Evolutionary conservation across 2,888 invertebrate genomes (phyloP), one percentile per base, ranked within the genome.

Genomic region (Heliconius ethilla): DNA sequence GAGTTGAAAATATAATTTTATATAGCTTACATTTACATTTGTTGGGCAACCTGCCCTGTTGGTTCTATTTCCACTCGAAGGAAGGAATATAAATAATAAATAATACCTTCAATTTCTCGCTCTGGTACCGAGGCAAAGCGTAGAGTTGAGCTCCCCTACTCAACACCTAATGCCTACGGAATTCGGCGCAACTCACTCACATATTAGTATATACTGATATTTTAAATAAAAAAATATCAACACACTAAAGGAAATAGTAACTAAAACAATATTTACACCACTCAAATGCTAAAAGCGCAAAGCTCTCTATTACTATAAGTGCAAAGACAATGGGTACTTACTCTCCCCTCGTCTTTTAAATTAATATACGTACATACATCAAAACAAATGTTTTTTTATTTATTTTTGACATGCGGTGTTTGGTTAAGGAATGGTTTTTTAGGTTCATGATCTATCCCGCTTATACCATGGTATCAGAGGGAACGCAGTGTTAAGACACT

Each of bases 281-380:
- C 76, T 79, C 37, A 55, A 76, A 69, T 59, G 11, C 78, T 73
- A 80, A 80, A 78, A 67, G 80, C 80, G 80, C 80, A 80, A 80
- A 73, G 78, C 74, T 78, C 79, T 79, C 78, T 78, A 78, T 79
- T 81, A 79, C 79, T 76, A 27, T 27, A 70, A 80, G 80, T 75
- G 79, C 74, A 79, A 80, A 81, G 80, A 81, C 81, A 81, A 81
- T 80, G 80, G 15, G 62, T 37, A 70, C 81, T 78, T 72, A n/a
- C 51, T 45, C 45, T 65, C 75, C 75, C 77, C 74, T 62, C 76
- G 66, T 66, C 55, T 73, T 77, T 55, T 73, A 77, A 77, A 77
- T 77, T 77, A 77, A 73, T 77, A 59, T 73, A 75, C 40, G 62
- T 69, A 69, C 69, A 69, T 45, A 69, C 55, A 33, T 59, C 22